These are phyloP conservation scores for Salvelinus alpinus DNA, from an alignment of 2,113 vertebrate species.

Conservation along the genomic window DNA sequence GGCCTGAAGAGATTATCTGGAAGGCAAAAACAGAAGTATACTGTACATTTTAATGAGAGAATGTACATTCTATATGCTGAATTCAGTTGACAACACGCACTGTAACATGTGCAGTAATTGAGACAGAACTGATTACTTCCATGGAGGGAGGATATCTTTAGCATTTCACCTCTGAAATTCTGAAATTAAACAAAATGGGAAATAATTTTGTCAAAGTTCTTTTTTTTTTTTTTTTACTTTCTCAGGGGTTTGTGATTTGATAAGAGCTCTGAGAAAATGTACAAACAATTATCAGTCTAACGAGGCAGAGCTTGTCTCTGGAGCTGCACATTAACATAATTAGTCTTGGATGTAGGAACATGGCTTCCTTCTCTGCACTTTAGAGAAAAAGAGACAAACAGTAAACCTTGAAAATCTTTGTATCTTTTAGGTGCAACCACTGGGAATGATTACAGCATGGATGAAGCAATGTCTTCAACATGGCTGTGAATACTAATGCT, in stretches of 20 bases:
- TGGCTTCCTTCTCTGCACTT: constrained; percentile 17
- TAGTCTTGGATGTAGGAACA: constrained; percentile 37
- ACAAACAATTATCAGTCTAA: constrained; percentile 63
- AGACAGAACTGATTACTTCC: too few species aligned
- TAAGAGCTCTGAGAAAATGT: constrained; percentile 30
- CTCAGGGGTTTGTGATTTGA: constrained; percentile 15
- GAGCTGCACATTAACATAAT: constrained; percentile 56
- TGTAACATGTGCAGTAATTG: too few species aligned
- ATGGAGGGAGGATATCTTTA: neutral
- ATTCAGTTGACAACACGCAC: too few species aligned
- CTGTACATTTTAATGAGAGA: too few species aligned
- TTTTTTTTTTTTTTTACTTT: neutral
- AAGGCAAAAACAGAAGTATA: too few species aligned
- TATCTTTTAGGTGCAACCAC: constrained; percentile 9
- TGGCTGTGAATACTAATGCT: neutral
- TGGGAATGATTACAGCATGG: neutral
- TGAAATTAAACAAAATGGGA: neutral
- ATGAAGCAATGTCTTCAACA: neutral
- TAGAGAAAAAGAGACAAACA: constrained; percentile 16
- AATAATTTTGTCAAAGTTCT: neutral
- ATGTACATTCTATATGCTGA: too few species aligned
- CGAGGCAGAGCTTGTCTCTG: constrained; percentile 49
- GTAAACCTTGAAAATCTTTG: constrained; percentile 29
- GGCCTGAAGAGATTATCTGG: too few species aligned
- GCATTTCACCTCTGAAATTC: constrained; percentile 2